Evolutionary conservation across 2,113 vertebrate genomes (phyloP).

Genomic region (Lepisosteus osseus): DNA sequence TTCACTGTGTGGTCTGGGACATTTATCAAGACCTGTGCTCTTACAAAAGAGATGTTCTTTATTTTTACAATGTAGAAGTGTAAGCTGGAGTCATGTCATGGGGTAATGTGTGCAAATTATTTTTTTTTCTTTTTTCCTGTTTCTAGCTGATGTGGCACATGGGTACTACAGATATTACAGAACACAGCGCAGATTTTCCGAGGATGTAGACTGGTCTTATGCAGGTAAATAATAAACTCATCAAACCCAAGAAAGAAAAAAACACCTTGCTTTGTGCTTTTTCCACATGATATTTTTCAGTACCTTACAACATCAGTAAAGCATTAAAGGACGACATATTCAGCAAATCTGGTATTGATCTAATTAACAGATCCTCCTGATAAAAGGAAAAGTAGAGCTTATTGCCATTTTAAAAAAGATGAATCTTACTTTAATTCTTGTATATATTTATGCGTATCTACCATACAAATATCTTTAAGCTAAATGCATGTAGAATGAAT

Average conservation of each 20-base stretch:
- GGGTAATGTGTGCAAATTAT: background rate
- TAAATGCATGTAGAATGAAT: too few species aligned
- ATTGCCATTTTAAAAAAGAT: background rate
- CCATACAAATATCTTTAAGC: too few species aligned
- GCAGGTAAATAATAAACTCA: conserved; percentile 67
- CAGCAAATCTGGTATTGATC: background rate
- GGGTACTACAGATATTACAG: conserved; percentile 90
- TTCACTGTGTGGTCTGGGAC: too few species aligned
- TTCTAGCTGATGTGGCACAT: conserved; percentile 67
- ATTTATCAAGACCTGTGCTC: too few species aligned
- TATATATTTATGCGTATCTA: background rate
- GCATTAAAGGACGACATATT: background rate
- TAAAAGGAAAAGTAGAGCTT: background rate
- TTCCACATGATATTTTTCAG: background rate
- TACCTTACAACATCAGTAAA: too few species aligned
- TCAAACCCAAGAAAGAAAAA: background rate
- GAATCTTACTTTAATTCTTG: background rate
- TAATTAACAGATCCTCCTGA: background rate
- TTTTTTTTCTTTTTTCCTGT: conserved; percentile 31
- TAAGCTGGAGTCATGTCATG: background rate
- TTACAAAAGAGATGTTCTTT: too few species aligned
- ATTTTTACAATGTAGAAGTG: too few species aligned
- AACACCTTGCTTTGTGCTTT: background rate
- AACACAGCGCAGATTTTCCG: conserved; percentile 85
- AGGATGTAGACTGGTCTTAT: conserved; percentile 96